Evolutionary conservation across 92 coral and sea anemone species (phyloP).

Genomic region (Pocillopora grandis): DNA sequence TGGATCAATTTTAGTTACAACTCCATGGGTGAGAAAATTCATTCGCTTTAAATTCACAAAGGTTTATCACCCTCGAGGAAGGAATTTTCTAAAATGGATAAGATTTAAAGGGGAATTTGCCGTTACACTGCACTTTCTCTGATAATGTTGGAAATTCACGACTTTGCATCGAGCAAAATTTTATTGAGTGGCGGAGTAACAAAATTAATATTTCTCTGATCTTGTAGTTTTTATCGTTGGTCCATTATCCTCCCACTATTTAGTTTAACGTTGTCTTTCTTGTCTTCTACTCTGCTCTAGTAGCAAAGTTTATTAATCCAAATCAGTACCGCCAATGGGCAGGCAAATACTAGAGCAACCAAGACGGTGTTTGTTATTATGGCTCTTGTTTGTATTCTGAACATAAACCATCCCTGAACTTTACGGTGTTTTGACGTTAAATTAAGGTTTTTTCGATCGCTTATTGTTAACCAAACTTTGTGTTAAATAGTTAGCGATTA

Average conservation of each 20-base stretch:
- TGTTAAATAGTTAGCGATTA: constrained; percentile 75
- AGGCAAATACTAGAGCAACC: constrained; percentile 38
- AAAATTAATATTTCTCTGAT: constrained; percentile 7
- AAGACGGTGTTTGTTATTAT: constrained; percentile 26
- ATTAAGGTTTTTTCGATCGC: constrained; percentile 77
- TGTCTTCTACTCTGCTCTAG: constrained; percentile 6
- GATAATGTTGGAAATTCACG: too few relatives aligned
- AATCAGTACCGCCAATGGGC: constrained; percentile 31
- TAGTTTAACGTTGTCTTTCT: constrained; percentile 25
- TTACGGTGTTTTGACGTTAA: constrained; percentile 79
- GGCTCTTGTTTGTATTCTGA: constrained; percentile 56
- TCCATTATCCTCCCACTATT: constrained; percentile 61
- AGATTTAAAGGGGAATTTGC: neutral
- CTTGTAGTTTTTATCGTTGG: constrained; percentile 28
- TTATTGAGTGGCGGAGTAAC: neutral
- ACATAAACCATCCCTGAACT: constrained; percentile 74
- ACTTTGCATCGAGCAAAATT: too few relatives aligned
- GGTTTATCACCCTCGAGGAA: constrained; percentile 12
- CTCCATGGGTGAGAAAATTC: constrained; percentile 65
- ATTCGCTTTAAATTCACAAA: constrained; percentile 24
- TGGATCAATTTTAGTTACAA: constrained; percentile 38
- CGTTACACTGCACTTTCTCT: neutral
- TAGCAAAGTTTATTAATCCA: constrained; percentile 33
- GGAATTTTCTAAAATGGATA: neutral
- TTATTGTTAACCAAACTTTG: constrained; percentile 68